Evolutionary conservation across 2,113 vertebrate species (phyloP).

Genomic region (Sceloporus tristichus): DNA sequence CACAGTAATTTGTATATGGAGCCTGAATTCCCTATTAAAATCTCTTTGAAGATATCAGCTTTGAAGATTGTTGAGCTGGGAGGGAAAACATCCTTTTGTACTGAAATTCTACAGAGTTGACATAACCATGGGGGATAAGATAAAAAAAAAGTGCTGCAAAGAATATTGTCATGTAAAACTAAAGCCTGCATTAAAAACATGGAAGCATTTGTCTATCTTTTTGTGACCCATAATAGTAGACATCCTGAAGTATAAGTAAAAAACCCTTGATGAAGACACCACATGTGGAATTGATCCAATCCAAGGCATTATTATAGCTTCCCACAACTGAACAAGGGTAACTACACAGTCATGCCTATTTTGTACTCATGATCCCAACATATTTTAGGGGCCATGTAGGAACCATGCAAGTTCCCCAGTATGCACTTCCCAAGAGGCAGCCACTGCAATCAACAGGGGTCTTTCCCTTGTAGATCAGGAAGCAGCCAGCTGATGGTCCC

Average conservation of each 20-base stretch:
- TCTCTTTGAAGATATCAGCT: not conserved
- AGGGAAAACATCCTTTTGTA: conserved; percentile 13
- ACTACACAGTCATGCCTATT: too few species aligned
- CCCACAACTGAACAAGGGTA: not conserved
- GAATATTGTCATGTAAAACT: not conserved
- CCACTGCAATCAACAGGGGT: too few species aligned
- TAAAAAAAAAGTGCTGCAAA: not conserved
- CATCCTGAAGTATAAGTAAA: not conserved
- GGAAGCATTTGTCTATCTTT: not conserved
- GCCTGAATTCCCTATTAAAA: not conserved
- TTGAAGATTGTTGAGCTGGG: conserved; percentile 29
- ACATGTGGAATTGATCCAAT: not conserved
- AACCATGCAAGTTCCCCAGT: too few species aligned
- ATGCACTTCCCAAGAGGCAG: too few species aligned
- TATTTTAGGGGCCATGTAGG: too few species aligned
- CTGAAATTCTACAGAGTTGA: conserved; percentile 6
- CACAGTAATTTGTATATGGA: not conserved
- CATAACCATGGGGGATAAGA: not conserved
- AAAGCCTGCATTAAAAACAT: not conserved
- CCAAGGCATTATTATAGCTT: not conserved
- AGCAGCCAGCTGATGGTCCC: too few species aligned
- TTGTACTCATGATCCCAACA: too few species aligned
- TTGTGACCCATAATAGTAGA: not conserved
- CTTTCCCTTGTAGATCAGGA: too few species aligned
- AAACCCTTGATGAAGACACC: rapidly evolving